phyloP scores from a whole-genome alignment of 2,888 invertebrate species.

The Chymomyza procnemis region DNA sequence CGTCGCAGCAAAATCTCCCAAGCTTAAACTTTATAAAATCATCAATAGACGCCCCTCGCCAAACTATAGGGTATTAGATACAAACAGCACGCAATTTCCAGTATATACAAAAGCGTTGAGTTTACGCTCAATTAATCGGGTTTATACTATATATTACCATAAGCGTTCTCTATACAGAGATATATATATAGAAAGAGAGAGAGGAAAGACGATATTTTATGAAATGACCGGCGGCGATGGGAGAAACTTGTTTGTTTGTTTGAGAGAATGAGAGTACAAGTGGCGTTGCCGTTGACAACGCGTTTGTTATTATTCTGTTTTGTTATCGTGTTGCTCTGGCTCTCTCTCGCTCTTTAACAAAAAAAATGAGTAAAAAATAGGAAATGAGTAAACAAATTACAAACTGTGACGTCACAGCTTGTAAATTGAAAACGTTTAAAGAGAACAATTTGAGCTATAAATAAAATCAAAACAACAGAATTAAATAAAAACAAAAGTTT shows the following conservation, averaged over 20 bases:
- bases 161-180: background rate
- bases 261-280: background rate
- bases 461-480: constrained; percentile 9
- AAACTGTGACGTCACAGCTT: constrained; percentile 16
- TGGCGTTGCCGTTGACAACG: background rate
- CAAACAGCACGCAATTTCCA: background rate
- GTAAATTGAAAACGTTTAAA: background rate
- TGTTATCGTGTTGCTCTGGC: too few species aligned
- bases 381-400: constrained; percentile 38
- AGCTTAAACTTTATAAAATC: background rate
- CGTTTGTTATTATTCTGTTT: too few species aligned
- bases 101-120: background rate
- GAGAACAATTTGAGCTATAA: constrained; percentile 13
- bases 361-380: background rate
- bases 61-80: background rate
- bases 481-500: background rate
- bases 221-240: background rate
- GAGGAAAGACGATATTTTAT: background rate
- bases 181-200: too few species aligned
- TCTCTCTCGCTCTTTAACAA: background rate
- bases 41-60: background rate
- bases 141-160: background rate
- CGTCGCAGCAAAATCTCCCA: background rate
- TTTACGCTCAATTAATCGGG: constrained; percentile 29
- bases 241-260: background rate